Evolutionary conservation across 2,113 vertebrate genomes (phyloP).

Genomic region (Nasalis larvatus): DNA sequence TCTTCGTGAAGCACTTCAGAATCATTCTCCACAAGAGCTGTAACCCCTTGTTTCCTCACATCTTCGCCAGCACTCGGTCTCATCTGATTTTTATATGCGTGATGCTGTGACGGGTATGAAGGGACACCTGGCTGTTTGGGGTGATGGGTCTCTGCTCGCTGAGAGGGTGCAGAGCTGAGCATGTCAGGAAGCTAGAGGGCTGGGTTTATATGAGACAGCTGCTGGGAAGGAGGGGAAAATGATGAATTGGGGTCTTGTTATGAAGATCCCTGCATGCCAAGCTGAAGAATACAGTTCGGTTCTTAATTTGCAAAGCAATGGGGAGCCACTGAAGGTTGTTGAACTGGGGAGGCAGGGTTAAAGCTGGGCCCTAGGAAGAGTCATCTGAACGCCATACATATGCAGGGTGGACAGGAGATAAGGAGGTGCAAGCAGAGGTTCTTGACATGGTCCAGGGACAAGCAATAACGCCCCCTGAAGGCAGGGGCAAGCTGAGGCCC

Average conservation of each 20-base stretch:
- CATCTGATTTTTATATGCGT: accelerated
- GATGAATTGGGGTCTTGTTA: not conserved
- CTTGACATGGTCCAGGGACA: accelerated
- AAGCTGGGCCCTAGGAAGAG: not conserved
- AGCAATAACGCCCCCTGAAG: not conserved
- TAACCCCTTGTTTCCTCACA: accelerated
- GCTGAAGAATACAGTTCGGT: accelerated
- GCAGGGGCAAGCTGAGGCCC: not conserved
- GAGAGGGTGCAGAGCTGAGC: accelerated
- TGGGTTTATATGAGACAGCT: too few relatives aligned
- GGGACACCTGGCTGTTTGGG: not conserved
- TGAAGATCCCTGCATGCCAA: too few relatives aligned
- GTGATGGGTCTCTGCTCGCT: not conserved
- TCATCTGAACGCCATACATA: accelerated
- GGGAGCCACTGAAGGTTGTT: not conserved
- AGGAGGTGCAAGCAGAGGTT: not conserved
- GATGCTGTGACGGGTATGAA: accelerated
- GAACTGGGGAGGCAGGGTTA: not conserved
- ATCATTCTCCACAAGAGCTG: accelerated
- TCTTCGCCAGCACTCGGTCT: accelerated
- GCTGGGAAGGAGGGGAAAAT: too few relatives aligned
- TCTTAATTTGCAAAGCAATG: not conserved
- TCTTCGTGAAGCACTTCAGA: accelerated
- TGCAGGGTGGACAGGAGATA: not conserved
- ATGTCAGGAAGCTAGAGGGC: not conserved